These are phyloP conservation scores for Antheraea assamensis DNA, from an alignment of 2,888 invertebrate genomes.

Conservation along the genomic window DNA sequence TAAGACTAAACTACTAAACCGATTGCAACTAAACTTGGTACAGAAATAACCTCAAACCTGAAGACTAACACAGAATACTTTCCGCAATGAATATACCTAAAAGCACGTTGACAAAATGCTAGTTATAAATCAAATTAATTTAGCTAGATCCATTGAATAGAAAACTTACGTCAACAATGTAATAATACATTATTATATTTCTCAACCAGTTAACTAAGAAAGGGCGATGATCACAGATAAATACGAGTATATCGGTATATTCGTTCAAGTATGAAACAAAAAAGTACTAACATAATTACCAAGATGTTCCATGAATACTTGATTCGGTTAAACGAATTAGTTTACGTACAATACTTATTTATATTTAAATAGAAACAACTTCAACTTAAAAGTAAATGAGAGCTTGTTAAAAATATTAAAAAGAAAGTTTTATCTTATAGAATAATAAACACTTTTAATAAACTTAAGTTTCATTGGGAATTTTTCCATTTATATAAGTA, in stretches of 20 bases:
- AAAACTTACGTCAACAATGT: no score
- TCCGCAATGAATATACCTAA: no score
- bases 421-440: neutral
- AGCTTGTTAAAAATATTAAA: constrained; percentile 2
- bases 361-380: neutral
- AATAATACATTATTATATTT: no score
- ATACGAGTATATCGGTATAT: neutral
- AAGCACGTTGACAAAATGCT: no score
- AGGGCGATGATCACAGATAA: neutral
- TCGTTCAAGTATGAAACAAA: neutral
- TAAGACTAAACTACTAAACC: no score
- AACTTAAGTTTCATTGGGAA: neutral
- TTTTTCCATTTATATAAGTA: neutral
- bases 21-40: no score
- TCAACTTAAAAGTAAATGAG: neutral
- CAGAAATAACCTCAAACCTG: no score
- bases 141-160: no score
- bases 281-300: neutral
- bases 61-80: no score
- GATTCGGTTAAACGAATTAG: neutral
- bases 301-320: neutral
- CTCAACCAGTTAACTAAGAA: no score
- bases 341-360: neutral
- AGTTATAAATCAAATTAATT: no score
- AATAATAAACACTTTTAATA: constrained; percentile 7